Evolutionary conservation across 2,888 invertebrate species (phyloP), one percentile per base, ranked within the genome.

Genomic region (Panzeria rudis): DNA sequence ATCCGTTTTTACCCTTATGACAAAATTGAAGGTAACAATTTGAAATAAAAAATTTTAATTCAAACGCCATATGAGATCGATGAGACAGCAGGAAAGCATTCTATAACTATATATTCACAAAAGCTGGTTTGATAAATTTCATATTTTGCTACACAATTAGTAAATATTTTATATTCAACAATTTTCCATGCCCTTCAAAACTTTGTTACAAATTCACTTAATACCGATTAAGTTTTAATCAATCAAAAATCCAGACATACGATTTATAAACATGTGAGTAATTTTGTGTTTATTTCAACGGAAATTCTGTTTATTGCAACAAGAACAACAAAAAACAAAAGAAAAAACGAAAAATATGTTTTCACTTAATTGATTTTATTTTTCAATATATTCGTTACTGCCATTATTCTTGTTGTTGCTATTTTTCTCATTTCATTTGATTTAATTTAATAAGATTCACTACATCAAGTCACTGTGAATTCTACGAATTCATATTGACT

Each of bases 401-500:
- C 29, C 20, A 52, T 59, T 52, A 7, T 56, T 73, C 9, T 38
- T 62, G 6, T n/a, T 61, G 59, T 35, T 62, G 20, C 38, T 25
- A 41, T 56, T 23, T 52, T 61, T 56, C 50, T 56, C 50, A 54
- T 32, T 83, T 71, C 56, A 54, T 62, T 76, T 71, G 61, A 77
- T 68, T 61, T 76, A 76, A 77, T 78, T 78, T 69, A 69, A 69
- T 78, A 78, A 78, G 78, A 76, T 50, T 72, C 77, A 50, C 66
- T 72, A 73, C 73, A n/a, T n/a, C n/a, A 56, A 76, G 52, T 82
- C 82, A 82, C 56, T 56, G 69, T 50, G 20, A 76, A 64, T 82
- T 82, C 76, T 71, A 56, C 32, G 82, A 82, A 82, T 71, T 82
- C 47, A 50, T 56, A 82, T 76, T 82, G 76, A 76, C 76, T 76